Evolutionary conservation across 2,113 vertebrate species (phyloP).

Genomic region (Pterocles orientalis): DNA sequence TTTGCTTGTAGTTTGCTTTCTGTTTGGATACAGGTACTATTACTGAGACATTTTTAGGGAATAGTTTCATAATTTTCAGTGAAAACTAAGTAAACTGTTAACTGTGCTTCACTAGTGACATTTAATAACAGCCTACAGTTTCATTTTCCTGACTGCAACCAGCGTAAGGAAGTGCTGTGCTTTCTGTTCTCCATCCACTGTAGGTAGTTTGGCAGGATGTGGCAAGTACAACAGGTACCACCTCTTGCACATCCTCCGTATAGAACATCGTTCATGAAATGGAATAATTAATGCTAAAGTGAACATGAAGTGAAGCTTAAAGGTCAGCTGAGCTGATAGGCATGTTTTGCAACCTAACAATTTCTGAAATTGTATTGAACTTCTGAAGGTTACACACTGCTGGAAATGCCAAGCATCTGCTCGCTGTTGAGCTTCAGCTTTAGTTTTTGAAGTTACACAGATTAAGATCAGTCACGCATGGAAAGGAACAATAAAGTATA

Average conservation of each 20-base stretch:
- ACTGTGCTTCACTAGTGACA: background rate
- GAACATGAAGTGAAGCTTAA: background rate
- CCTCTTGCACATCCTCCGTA: background rate
- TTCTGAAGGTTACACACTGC: background rate
- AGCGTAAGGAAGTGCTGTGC: fast-evolving
- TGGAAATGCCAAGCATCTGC: constrained; percentile 43
- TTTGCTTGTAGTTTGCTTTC: background rate
- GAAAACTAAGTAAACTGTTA: background rate
- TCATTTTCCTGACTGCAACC: background rate
- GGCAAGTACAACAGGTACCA: background rate
- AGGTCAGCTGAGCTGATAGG: constrained; percentile 36
- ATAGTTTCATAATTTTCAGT: background rate
- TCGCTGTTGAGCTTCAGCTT: background rate
- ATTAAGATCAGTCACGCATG: background rate
- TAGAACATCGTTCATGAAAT: background rate
- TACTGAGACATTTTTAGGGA: background rate
- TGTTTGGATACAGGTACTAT: background rate
- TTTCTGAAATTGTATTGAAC: background rate
- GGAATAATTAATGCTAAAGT: constrained; percentile 5
- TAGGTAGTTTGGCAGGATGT: background rate
- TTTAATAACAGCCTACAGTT: background rate
- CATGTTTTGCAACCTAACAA: constrained; percentile 8
- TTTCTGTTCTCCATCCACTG: background rate
- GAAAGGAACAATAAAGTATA: background rate
- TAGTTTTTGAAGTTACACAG: background rate